Base-by-base conservation (phyloP, 2,888 invertebrate genomes). In the Rhogogaster chlorosoma region DNA sequence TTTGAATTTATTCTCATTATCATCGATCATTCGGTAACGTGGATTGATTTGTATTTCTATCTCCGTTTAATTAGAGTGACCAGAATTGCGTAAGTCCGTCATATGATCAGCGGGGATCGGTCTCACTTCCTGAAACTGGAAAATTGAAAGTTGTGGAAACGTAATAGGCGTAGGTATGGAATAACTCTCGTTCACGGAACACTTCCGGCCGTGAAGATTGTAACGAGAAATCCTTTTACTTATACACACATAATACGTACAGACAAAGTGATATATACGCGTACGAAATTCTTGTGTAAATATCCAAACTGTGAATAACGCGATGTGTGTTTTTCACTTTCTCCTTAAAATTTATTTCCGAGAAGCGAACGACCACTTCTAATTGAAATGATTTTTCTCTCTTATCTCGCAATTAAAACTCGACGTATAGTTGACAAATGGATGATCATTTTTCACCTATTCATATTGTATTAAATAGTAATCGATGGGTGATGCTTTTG, bases 81-180 rank as follows among this genome's bases (percentile, higher is more conserved):
- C 9, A 0, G n/a, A 9, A 61, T 80, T 38, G 38, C 80, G n/a
- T n/a, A 61, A 80, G 36, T 36, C 12, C 45, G n/a, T 61, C 80
- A 38, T 22, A 80, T 61, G 61, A 80, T 80, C 80, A 22, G 57
- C 12, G 38, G 6, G 61, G 61, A 49, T 80, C 22, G 38, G 57
- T 61, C 57, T 61, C 38, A 61, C 80, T 80, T 80, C 80, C 61
- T 80, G 80, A 38, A 38, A 61, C 22, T 38, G 36, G n/a, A 80
- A 36, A 80, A 80, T 57, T 38, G 80, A 80, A 80, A 80, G 80
- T 80, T 80, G 61, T 61, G 80, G 61, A 80, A 80, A 80, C 57
- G 61, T 57, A 80, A 80, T 36, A 80, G 75, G 75, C 77, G 22
- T 38, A 22, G 77, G 61, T 80, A 61, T 80, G 80, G 57, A 80